A percentile compares a stretch with the other conserved stretches of the same genome.
Conservation (phyloP, 2,113 vertebrate species). For the Chionomys nivalis region DNA sequence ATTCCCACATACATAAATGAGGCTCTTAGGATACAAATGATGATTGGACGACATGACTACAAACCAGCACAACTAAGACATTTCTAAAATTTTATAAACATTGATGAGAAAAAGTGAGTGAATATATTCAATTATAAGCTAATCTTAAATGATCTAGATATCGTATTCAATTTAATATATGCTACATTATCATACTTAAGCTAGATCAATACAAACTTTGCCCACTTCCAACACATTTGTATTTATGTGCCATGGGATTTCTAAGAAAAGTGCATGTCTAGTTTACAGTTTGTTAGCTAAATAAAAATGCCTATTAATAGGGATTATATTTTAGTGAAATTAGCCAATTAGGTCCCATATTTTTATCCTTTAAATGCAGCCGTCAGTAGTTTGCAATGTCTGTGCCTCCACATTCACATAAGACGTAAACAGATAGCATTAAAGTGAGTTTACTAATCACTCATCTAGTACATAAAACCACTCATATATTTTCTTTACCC, state of each 20-base stretch:
- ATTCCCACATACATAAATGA: constrained; percentile 2
- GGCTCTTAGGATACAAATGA: not conserved
- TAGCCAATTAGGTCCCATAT: not conserved
- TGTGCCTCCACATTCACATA: not conserved
- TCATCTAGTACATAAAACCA: not conserved
- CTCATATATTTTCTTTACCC: not conserved
- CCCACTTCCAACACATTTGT: not conserved
- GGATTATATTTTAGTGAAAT: not conserved
- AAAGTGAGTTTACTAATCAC: not conserved
- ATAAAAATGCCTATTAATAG: constrained; percentile 18
- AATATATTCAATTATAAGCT: not conserved
- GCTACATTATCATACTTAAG: not conserved
- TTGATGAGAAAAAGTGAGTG: not conserved
- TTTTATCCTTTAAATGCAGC: not conserved
- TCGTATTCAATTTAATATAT: not conserved
- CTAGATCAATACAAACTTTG: not conserved
- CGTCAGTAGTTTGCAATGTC: not conserved
- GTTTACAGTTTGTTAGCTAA: not conserved
- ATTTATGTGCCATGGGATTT: not conserved
- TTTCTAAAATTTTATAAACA: not conserved
- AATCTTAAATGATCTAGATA: not conserved
- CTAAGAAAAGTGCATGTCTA: not conserved
- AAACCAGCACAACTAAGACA: not conserved
- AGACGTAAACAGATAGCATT: not conserved
- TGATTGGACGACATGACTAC: not conserved